Base-by-base conservation (phyloP, 2,113 vertebrate species). In the Pteronura brasiliensis region DNA sequence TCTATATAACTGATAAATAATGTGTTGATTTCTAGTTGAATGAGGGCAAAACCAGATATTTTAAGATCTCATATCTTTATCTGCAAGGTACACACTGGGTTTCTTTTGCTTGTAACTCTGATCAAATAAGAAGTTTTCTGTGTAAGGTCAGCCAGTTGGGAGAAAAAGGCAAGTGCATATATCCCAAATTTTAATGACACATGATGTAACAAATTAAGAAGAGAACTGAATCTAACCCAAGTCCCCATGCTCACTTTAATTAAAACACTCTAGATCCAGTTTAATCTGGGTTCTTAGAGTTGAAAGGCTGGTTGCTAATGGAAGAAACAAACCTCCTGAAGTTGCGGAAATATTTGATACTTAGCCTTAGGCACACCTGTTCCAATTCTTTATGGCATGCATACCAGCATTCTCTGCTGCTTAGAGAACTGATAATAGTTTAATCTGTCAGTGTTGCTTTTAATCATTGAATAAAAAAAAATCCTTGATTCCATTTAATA, bases 371-470 rank as follows among this genome's bases (percentile, higher is more conserved):
- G 92, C 65, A 69, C 99, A 99, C 98, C 98, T 99, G 99, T 98
- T 98, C 88, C 96, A 95, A 93, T 98, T 98, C 98, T 98, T 98
- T 97, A 98, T 12, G 88, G 98, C 65, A 20, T 2, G 34, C 98
- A 98, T 98, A 98, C 98, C 98, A 98, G 86, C 94, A 94, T 98
- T 98, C 47, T 3, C 72, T 0, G 15, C 95, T 93, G 86, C 98
- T 98, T 97, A 96, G 96, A 97, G 98, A 98, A 97, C 98, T 97
- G 97, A 97, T 98, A 98, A 98, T 98, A 97, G 86, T 97, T 98
- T 99, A 98, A 98, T 99, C 98, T 97, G 3, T 97, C 88, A 98
- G 88, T 97, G 98, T 98, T 98, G 97, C 97, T 97, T 98, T 98
- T 98, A 98, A 98, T 98, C 97, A 97, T 12, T 85, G 90, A 95